A percentile compares a stretch with the other conserved stretches of the same genome.
phyloP scores from a whole-genome alignment of 2,888 invertebrate species.

The Amphipoea lucens region DNA sequence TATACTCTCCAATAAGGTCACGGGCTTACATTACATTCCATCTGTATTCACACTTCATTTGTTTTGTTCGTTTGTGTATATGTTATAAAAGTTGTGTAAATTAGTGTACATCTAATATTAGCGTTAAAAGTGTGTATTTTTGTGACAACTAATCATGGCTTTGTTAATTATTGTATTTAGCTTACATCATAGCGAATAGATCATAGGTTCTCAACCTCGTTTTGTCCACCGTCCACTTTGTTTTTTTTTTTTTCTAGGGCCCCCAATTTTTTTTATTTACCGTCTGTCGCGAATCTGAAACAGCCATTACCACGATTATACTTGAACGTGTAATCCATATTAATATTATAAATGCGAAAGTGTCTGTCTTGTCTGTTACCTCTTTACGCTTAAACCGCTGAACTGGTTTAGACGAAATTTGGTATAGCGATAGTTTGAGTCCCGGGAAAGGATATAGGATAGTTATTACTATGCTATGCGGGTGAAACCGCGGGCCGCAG shows the following conservation, averaged over 20 bases:
- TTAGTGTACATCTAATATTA: slow-evolving; percentile 49
- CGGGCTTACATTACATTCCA: background rate
- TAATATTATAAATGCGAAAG: too few species aligned
- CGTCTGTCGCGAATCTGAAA: too few species aligned
- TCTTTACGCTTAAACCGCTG: too few species aligned
- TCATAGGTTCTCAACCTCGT: background rate
- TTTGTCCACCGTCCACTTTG: background rate
- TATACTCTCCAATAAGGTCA: too few species aligned
- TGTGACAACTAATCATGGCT: slow-evolving; percentile 48
- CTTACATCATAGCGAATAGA: background rate
- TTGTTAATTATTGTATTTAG: slow-evolving; percentile 35
- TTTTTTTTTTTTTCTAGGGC: background rate
- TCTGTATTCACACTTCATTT: slow-evolving; percentile 1
- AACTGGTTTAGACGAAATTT: too few species aligned
- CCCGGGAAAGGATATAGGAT: too few species aligned
- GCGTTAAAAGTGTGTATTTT: slow-evolving; percentile 44
- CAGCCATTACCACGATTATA: background rate
- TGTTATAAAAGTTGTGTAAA: slow-evolving; percentile 44
- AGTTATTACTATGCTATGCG: too few species aligned
- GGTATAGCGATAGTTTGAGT: too few species aligned
- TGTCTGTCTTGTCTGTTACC: too few species aligned
- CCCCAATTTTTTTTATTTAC: background rate
- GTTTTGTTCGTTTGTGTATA: slow-evolving; percentile 28
- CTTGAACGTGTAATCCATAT: background rate
- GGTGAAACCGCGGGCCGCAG: too few species aligned